Percentiles rank a stretch among this genome's conserved stretches.
Evolutionary conservation across 2,888 invertebrate species (phyloP).

Genomic region (Hirtodrosophila cameraria): DNA sequence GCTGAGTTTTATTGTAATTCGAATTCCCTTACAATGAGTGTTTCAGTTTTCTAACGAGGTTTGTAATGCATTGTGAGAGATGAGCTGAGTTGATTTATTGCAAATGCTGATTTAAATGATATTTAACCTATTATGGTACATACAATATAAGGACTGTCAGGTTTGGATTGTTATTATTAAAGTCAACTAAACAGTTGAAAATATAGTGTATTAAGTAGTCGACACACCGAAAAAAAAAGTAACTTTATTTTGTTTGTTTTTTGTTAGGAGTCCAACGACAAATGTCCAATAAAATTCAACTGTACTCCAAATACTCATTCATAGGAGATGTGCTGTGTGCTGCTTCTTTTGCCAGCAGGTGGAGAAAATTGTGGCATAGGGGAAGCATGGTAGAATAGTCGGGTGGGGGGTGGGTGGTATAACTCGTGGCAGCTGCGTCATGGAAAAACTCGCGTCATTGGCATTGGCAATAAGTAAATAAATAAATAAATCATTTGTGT

Average conservation of each 20-base stretch:
- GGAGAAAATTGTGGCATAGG: neutral
- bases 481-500: slow-evolving; percentile 76
- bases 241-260: slow-evolving; percentile 2
- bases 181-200: no score
- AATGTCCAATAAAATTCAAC: slow-evolving; percentile 46
- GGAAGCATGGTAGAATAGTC: neutral
- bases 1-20: slow-evolving; percentile 4
- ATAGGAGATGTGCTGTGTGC: slow-evolving; percentile 26
- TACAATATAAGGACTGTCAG: no score
- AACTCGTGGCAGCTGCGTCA: slow-evolving; percentile 74
- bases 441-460: slow-evolving; percentile 65
- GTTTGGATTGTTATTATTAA: no score
- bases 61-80: no score
- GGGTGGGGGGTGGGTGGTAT: neutral
- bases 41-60: no score
- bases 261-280: slow-evolving; percentile 30
- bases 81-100: no score
- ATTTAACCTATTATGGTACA: no score
- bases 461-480: slow-evolving; percentile 74
- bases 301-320: slow-evolving; percentile 23
- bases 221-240: no score
- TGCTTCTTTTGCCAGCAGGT: slow-evolving; percentile 14
- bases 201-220: neutral
- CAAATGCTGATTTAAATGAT: no score
- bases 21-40: neutral